Percentiles rank a stretch among this genome's conserved stretches.
Evolutionary conservation across 2,113 vertebrate species (phyloP).

Genomic region (Zootoca vivipara): DNA sequence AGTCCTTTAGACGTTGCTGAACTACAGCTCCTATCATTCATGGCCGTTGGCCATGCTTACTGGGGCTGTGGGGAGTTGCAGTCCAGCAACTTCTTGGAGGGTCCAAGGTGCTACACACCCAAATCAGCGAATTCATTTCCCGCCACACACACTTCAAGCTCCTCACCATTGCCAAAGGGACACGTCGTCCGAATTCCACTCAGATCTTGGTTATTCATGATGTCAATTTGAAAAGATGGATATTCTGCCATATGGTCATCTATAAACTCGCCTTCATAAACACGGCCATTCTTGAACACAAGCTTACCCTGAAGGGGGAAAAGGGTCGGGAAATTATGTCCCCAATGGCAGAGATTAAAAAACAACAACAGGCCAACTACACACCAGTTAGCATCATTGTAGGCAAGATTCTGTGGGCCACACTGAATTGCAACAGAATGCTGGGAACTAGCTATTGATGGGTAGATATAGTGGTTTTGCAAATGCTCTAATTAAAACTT

Average conservation of each 20-base stretch:
- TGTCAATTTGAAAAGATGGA: slow-evolving; percentile 26
- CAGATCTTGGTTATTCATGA: slow-evolving; percentile 20
- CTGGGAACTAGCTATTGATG: not conserved
- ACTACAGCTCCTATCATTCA: no score
- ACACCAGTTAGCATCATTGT: no score
- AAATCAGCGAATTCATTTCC: not conserved
- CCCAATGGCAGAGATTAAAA: not conserved
- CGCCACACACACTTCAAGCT: not conserved
- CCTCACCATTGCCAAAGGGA: slow-evolving; percentile 59
- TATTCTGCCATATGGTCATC: slow-evolving; percentile 72
- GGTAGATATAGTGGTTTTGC: no score
- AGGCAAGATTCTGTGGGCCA: not conserved
- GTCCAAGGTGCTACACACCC: no score
- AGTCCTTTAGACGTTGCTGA: no score
- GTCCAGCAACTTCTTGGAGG: no score
- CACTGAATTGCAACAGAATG: no score
- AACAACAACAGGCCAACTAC: no score
- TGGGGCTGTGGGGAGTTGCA: no score
- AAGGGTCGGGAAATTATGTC: accelerated
- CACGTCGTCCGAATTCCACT: slow-evolving; percentile 19
- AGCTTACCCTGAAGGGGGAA: slow-evolving; percentile 80
- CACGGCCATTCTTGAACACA: slow-evolving; percentile 76
- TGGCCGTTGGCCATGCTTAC: no score
- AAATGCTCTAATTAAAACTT: not conserved
- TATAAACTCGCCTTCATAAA: slow-evolving; percentile 79